phyloP scores from a whole-genome alignment of 1,140 invertebrate species.

The Nylanderia fulva region DNA sequence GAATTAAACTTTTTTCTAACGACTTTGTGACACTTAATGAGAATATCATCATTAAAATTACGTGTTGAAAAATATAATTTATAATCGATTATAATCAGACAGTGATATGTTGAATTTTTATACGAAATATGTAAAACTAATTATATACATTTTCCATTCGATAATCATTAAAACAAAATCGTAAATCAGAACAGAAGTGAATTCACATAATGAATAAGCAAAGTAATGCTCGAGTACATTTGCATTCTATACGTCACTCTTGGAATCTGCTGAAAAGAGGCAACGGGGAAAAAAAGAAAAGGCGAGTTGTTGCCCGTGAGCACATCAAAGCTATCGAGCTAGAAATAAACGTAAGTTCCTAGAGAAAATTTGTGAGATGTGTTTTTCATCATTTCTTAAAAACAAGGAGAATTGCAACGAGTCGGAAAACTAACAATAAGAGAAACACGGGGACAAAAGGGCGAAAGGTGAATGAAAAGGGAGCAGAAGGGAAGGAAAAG shows the following conservation, averaged over 20 bases:
- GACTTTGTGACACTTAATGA: background rate
- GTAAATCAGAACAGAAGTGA: background rate
- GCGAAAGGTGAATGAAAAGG: background rate
- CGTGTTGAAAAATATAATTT: background rate
- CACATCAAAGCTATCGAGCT: slow-evolving; percentile 1
- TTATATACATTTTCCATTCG: background rate
- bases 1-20: background rate
- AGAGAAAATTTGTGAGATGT: slow-evolving; percentile 43
- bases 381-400: slow-evolving; percentile 44
- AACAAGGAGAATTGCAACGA: slow-evolving; percentile 19
- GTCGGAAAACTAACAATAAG: slow-evolving; percentile 29
- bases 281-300: slow-evolving; percentile 1
- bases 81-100: slow-evolving; percentile 1
- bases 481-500: background rate
- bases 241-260: background rate
- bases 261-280: slow-evolving; percentile 23
- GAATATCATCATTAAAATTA: slow-evolving; percentile 4
- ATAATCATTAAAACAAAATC: background rate
- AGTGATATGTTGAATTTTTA: background rate
- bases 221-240: slow-evolving; percentile 51
- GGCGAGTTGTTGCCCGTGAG: slow-evolving; percentile 43
- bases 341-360: slow-evolving; percentile 49
- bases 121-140: background rate
- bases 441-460: slow-evolving; percentile 22
- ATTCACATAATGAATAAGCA: slow-evolving; percentile 54